phyloP scores from a whole-genome alignment of 2,888 invertebrate genomes.

The Marasmarcha lunaedactyla region DNA sequence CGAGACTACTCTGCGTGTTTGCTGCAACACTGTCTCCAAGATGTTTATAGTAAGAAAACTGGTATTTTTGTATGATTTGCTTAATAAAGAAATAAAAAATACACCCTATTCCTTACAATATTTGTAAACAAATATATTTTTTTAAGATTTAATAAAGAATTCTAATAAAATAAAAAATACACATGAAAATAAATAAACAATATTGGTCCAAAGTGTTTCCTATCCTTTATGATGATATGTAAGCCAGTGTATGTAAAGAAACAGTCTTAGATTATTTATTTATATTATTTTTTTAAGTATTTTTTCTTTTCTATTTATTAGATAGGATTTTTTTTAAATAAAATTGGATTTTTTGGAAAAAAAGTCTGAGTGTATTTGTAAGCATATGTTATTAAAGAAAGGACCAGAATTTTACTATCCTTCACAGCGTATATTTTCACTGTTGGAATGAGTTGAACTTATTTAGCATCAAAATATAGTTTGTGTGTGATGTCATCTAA shows the following conservation, averaged over 20 bases:
- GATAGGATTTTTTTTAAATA: no score
- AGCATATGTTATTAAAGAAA: no score
- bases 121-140: neutral
- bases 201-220: slow-evolving; percentile 26
- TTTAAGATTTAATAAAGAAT: slow-evolving; percentile 42
- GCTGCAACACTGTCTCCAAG: slow-evolving; percentile 25
- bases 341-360: no score
- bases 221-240: slow-evolving; percentile 25
- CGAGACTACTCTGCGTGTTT: neutral
- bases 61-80: slow-evolving; percentile 46
- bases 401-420: no score
- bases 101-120: neutral
- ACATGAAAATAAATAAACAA: slow-evolving; percentile 15
- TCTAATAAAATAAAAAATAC: slow-evolving; percentile 13
- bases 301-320: no score
- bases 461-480: no score
- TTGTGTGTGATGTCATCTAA: no score
- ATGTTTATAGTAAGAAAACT: slow-evolving; percentile 58
- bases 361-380: no score
- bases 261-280: no score
- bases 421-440: no score
- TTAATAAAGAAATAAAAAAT: neutral
- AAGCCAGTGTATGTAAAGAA: slow-evolving; percentile 8
- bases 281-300: neutral
- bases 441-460: no score